These are phyloP conservation scores for Leptinotarsa rubiginosa DNA, from an alignment of 2,888 invertebrate species.

Conservation along the genomic window DNA sequence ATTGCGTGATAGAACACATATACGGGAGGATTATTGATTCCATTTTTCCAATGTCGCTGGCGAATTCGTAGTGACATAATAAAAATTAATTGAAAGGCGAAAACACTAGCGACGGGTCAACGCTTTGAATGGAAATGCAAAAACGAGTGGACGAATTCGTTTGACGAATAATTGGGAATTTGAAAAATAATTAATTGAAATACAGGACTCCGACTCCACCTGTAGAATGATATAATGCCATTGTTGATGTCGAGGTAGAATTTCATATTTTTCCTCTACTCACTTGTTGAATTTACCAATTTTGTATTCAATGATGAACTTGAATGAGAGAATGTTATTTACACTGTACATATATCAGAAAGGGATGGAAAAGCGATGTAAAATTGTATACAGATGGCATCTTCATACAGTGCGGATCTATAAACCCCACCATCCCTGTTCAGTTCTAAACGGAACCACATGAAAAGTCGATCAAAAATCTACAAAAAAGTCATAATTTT, in stretches of 20 bases:
- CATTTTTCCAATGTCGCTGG: conserved; percentile 3
- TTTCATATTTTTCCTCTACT: too few relatives aligned
- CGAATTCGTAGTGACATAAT: conserved; percentile 12
- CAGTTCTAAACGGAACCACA: too few relatives aligned
- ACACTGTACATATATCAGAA: too few relatives aligned
- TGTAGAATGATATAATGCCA: neutral
- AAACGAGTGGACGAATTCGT: neutral
- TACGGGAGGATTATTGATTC: conserved; percentile 17
- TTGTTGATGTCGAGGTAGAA: neutral
- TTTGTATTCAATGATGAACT: too few relatives aligned
- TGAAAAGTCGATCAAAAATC: too few relatives aligned
- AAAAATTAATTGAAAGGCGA: conserved; percentile 12
- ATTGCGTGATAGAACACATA: conserved; percentile 11
- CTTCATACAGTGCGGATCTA: too few relatives aligned
- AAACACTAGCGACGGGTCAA: conserved; percentile 5
- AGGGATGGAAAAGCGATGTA: too few relatives aligned
- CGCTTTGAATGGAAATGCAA: neutral
- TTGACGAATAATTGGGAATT: conserved; percentile 9
- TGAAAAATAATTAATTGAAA: conserved; percentile 4
- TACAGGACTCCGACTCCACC: neutral
- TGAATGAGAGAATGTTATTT: too few relatives aligned
- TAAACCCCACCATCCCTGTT: too few relatives aligned
- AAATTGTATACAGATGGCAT: too few relatives aligned
- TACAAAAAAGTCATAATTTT: too few relatives aligned
- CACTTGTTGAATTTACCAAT: too few relatives aligned